These are phyloP conservation scores for Corythoichthys intestinalis DNA, from an alignment of 2,113 vertebrate species.

Conservation along the genomic window DNA sequence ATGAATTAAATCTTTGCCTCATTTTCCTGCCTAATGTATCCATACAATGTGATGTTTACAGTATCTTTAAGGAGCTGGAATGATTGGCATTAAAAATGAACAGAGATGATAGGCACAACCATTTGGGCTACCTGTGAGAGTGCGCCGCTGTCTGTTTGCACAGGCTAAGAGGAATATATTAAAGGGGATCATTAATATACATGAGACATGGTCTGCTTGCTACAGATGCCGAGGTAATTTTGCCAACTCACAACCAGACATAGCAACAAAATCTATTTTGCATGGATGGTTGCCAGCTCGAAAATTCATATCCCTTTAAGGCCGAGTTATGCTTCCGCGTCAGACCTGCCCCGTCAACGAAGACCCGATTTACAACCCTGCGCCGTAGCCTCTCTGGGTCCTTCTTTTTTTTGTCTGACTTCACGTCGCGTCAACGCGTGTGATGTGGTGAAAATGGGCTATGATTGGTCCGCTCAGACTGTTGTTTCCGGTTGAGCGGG, in stretches of 20 bases:
- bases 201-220: constrained; percentile 66
- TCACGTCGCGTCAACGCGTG: no score
- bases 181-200: constrained; percentile 67
- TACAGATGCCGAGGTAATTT: constrained; percentile 68
- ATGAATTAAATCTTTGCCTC: constrained; percentile 27
- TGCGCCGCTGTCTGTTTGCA: constrained; percentile 48
- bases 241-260: constrained; percentile 60
- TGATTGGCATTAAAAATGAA: constrained; percentile 36
- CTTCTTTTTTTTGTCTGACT: not conserved
- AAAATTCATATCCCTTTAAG: constrained; percentile 44
- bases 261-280: constrained; percentile 63
- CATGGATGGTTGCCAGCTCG: constrained; percentile 55
- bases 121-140: constrained; percentile 58
- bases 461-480: no score
- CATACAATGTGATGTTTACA: not conserved
- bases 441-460: no score
- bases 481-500: no score
- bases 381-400: constrained; percentile 25
- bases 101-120: constrained; percentile 21
- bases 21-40: constrained; percentile 7
- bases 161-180: constrained; percentile 64
- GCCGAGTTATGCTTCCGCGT: no score
- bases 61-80: constrained; percentile 13
- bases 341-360: no score
- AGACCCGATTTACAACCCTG: no score